These are phyloP conservation scores for Marisa cornuarietis DNA, from an alignment of 1,140 invertebrate species.

Conservation along the genomic window DNA sequence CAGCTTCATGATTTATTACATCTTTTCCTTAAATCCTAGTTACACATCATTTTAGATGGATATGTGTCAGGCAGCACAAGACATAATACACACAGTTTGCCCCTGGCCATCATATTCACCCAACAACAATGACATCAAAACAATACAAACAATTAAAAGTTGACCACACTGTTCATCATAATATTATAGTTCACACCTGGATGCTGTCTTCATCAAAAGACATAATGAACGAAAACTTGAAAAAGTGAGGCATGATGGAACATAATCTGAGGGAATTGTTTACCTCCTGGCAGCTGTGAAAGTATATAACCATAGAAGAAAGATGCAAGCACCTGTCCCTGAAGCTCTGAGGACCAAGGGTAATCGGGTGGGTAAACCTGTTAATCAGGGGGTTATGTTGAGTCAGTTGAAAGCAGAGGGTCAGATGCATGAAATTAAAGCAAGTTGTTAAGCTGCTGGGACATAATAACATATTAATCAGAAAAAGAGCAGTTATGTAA, in stretches of 20 bases:
- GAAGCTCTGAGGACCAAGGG: conserved; percentile 80
- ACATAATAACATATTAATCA: too few species aligned
- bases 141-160: neutral
- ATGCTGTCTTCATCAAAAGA: neutral
- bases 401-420: too few species aligned
- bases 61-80: too few species aligned
- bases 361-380: conserved; percentile 72
- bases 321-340: conserved; percentile 84
- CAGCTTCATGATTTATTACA: too few species aligned
- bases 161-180: neutral
- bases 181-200: neutral
- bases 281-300: conserved; percentile 80
- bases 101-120: too few species aligned
- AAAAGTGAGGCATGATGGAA: neutral
- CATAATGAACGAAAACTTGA: neutral
- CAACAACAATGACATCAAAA: neutral
- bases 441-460: too few species aligned
- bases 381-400: neutral
- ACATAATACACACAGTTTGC: too few species aligned
- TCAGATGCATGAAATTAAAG: too few species aligned
- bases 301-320: conserved; percentile 85
- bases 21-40: too few species aligned
- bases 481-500: too few species aligned
- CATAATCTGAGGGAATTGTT: conserved; percentile 68
- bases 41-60: too few species aligned